Evolutionary conservation across 2,888 invertebrate species (phyloP).

Genomic region (Malthinus seriepunctatus): DNA sequence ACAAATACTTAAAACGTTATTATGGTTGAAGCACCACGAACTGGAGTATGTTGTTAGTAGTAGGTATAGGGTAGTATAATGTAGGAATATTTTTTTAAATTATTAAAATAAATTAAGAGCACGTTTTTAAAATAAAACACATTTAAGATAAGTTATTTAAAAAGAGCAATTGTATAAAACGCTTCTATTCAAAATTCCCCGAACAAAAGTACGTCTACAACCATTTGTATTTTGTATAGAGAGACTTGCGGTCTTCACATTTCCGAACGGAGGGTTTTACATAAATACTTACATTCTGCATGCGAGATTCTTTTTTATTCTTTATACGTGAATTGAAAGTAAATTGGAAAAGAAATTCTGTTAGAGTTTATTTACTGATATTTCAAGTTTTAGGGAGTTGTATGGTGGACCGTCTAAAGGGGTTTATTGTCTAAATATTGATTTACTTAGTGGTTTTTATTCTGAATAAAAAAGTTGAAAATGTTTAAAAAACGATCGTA

Average conservation of each 20-base stretch:
- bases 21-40: too few species aligned
- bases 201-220: constrained; percentile 28
- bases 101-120: background rate
- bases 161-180: constrained; percentile 27
- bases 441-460: constrained; percentile 18
- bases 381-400: constrained; percentile 19
- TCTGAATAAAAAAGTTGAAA: constrained; percentile 6
- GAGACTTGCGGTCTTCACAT: constrained; percentile 35
- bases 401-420: constrained; percentile 18
- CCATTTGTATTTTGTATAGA: constrained; percentile 36
- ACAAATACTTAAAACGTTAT: too few species aligned
- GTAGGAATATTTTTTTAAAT: too few species aligned
- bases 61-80: too few species aligned
- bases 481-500: background rate
- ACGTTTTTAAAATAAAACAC: constrained; percentile 7
- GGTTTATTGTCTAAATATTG: constrained; percentile 24
- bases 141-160: constrained; percentile 19
- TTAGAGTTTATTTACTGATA: constrained; percentile 33
- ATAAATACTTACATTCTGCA: constrained; percentile 42
- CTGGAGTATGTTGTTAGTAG: too few species aligned
- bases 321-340: constrained; percentile 41
- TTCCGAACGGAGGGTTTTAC: constrained; percentile 39
- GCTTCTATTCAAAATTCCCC: constrained; percentile 26
- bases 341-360: constrained; percentile 38
- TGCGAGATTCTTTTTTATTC: constrained; percentile 42